Evolutionary conservation across 2,113 vertebrate species (phyloP).

Genomic region (Xiphophorus maculatus): DNA sequence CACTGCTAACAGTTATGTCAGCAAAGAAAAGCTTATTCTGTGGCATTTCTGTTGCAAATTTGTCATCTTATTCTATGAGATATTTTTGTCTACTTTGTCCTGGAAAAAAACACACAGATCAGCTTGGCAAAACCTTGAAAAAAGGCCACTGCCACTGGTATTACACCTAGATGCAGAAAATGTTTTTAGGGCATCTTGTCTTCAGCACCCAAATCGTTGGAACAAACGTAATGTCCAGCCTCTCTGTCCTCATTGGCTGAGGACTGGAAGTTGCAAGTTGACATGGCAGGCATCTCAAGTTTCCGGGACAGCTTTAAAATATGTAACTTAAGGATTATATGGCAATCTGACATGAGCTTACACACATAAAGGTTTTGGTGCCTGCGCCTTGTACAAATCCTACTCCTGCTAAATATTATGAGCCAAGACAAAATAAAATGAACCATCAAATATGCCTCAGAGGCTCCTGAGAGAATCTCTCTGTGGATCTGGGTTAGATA

Average conservation of each 20-base stretch:
- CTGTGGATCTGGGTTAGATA: too few relatives aligned
- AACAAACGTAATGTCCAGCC: not conserved
- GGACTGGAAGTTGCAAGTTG: not conserved
- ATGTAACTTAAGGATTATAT: not conserved
- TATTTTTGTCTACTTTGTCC: too few relatives aligned
- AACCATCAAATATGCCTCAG: not conserved
- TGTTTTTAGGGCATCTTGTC: too few relatives aligned
- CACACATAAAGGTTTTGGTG: not conserved
- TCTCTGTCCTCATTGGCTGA: not conserved
- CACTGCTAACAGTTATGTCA: too few relatives aligned
- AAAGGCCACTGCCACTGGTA: too few relatives aligned
- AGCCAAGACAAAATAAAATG: not conserved
- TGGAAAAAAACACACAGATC: too few relatives aligned
- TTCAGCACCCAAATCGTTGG: not conserved
- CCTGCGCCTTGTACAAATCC: not conserved
- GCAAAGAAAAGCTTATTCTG: too few relatives aligned
- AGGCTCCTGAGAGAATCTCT: not conserved
- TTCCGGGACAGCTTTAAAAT: not conserved
- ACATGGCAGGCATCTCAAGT: not conserved
- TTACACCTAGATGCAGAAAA: too few relatives aligned
- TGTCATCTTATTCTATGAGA: too few relatives aligned
- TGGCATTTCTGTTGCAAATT: too few relatives aligned
- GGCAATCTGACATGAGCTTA: not conserved
- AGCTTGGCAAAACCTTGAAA: too few relatives aligned
- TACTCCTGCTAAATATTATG: not conserved